phyloP scores from a whole-genome alignment of 2,113 vertebrate genomes.

The Dolichallabes microphthalmus region DNA sequence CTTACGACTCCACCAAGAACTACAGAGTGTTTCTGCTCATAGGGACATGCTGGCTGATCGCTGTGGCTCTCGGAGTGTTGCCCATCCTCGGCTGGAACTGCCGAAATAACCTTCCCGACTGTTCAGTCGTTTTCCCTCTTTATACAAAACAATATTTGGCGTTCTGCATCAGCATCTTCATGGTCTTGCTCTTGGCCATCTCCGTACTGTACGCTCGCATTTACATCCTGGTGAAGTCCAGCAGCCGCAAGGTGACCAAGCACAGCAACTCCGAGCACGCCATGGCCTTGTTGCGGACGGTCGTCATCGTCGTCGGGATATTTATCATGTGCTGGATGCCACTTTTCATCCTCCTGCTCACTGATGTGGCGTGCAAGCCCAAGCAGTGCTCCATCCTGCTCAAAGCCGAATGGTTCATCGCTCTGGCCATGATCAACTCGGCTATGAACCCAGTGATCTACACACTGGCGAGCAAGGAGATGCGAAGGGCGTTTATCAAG shows the following conservation, averaged over 20 bases:
- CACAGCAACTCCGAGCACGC: constrained; percentile 85
- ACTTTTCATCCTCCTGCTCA: constrained; percentile 84
- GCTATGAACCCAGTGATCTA: constrained; percentile 96
- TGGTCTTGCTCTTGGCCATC: constrained; percentile 81
- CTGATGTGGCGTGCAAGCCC: constrained; percentile 85
- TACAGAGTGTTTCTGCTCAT: constrained; percentile 94
- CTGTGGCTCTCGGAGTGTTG: constrained; percentile 81
- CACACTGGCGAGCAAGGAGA: constrained; percentile 92
- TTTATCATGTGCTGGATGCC: constrained; percentile 96
- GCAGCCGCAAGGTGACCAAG: constrained; percentile 87
- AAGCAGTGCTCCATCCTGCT: constrained; percentile 78
- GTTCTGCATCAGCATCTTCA: constrained; percentile 90
- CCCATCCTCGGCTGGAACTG: constrained; percentile 97
- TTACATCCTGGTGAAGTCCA: constrained; percentile 89
- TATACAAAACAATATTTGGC: constrained; percentile 92
- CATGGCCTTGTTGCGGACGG: constrained; percentile 90
- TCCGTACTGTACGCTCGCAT: constrained; percentile 89
- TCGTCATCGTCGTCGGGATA: constrained; percentile 89
- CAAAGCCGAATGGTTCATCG: constrained; percentile 86
- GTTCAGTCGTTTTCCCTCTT: constrained; percentile 89
- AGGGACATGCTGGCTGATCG: constrained; percentile 90
- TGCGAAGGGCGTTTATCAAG: constrained; percentile 87
- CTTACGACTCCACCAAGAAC: constrained; percentile 89
- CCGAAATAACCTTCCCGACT: constrained; percentile 80
- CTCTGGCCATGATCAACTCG: constrained; percentile 87